phyloP scores from a whole-genome alignment of 2,113 vertebrate species.

The Mungos mungo region DNA sequence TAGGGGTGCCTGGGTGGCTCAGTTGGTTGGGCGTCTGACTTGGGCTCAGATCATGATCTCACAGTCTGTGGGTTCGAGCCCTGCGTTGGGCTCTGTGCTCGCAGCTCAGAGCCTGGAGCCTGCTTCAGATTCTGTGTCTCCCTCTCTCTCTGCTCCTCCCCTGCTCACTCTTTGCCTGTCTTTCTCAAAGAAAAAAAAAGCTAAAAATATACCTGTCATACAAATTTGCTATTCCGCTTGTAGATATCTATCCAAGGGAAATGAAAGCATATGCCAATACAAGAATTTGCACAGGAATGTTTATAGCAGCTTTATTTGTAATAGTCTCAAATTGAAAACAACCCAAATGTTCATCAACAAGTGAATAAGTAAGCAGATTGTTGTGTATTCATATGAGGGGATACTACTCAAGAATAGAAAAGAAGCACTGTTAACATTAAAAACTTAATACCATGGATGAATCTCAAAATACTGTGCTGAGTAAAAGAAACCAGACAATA shows the following conservation, averaged over 20 bases:
- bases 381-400: not conserved
- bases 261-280: not conserved
- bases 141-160: no score
- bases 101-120: no score
- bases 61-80: no score
- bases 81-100: no score
- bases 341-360: not conserved
- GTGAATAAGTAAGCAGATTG: not conserved
- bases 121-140: no score
- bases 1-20: no score
- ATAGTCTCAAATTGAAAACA: not conserved
- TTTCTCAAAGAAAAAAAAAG: not conserved
- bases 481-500: not conserved
- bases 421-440: not conserved
- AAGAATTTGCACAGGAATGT: not conserved
- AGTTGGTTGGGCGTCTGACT: no score
- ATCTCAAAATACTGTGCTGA: not conserved
- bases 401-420: not conserved
- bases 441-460: not conserved
- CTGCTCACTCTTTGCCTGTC: no score
- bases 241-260: not conserved
- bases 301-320: not conserved
- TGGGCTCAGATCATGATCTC: no score
- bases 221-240: not conserved
- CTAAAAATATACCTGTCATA: not conserved